phyloP scores from a whole-genome alignment of 1,140 invertebrate genomes.

The Lepidurus packardi region DNA sequence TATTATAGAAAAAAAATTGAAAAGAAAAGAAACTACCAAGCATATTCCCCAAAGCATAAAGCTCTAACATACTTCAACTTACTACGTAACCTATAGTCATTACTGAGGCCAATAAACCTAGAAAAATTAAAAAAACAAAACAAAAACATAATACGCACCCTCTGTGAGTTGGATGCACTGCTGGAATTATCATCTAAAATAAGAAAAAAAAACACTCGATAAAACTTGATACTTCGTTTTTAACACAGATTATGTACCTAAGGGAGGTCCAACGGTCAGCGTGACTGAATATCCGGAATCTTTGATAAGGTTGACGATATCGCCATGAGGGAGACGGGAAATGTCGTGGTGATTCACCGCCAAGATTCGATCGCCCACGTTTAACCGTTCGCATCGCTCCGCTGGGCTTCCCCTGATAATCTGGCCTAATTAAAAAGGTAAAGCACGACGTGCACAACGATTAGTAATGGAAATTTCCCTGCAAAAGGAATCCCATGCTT shows the following conservation, averaged over 20 bases:
- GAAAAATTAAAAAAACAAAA: background rate
- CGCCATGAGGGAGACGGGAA: slow-evolving; percentile 85
- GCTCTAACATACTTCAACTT: background rate
- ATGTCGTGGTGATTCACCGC: slow-evolving; percentile 93
- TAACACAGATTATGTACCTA: slow-evolving; percentile 44
- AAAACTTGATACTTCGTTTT: slow-evolving; percentile 28
- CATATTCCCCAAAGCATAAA: slow-evolving; percentile 30
- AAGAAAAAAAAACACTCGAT: slow-evolving; percentile 42
- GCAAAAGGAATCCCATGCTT: background rate
- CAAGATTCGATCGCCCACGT: slow-evolving; percentile 91
- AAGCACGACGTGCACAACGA: background rate
- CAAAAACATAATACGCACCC: slow-evolving; percentile 44
- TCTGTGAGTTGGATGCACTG: slow-evolving; percentile 50
- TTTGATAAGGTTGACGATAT: slow-evolving; percentile 79
- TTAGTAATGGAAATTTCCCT: background rate
- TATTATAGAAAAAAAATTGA: background rate
- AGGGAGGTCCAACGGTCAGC: slow-evolving; percentile 72
- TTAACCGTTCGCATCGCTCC: slow-evolving; percentile 78
- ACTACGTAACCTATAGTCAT: background rate
- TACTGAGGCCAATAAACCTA: background rate
- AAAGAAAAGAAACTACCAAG: slow-evolving; percentile 24
- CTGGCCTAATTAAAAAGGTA: slow-evolving; percentile 57
- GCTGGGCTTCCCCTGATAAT: slow-evolving; percentile 93
- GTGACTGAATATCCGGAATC: slow-evolving; percentile 87
- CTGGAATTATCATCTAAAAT: slow-evolving; percentile 48